phyloP scores from a whole-genome alignment of 2,113 vertebrate genomes.

The Gavia stellata region DNA sequence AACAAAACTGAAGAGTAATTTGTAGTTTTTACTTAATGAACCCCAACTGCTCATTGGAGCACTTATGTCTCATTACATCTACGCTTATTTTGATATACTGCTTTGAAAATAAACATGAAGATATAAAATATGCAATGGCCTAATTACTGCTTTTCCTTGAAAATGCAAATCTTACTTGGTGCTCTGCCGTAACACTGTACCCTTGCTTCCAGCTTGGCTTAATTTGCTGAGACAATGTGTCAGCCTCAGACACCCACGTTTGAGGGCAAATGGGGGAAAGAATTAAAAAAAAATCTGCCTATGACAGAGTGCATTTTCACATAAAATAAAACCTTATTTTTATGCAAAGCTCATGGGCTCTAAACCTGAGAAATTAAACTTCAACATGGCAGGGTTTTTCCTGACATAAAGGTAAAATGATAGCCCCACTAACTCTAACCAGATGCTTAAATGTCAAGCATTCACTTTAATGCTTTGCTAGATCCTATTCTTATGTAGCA shows the following conservation, averaged over 20 bases:
- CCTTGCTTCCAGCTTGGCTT: conserved; percentile 41
- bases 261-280: conserved; percentile 39
- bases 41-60: not conserved
- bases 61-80: not conserved
- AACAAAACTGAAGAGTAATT: not conserved
- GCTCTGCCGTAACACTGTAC: not conserved
- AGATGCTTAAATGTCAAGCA: conserved; percentile 44
- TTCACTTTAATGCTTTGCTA: conserved; percentile 5
- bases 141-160: conserved; percentile 28
- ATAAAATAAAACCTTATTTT: conserved; percentile 7
- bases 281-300: not conserved
- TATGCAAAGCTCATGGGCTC: not conserved
- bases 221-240: conserved; percentile 56
- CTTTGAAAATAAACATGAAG: conserved; percentile 35
- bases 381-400: not conserved
- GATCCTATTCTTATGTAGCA: not conserved
- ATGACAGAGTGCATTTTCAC: conserved; percentile 30
- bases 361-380: conserved; percentile 8
- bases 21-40: conserved; percentile 14
- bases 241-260: conserved; percentile 38
- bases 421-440: conserved; percentile 15
- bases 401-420: conserved; percentile 23
- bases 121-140: conserved; percentile 27
- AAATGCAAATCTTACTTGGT: conserved; percentile 39
- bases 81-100: not conserved